Conservation (phyloP, 2,888 invertebrate species). For the Graphium colonna region DNA sequence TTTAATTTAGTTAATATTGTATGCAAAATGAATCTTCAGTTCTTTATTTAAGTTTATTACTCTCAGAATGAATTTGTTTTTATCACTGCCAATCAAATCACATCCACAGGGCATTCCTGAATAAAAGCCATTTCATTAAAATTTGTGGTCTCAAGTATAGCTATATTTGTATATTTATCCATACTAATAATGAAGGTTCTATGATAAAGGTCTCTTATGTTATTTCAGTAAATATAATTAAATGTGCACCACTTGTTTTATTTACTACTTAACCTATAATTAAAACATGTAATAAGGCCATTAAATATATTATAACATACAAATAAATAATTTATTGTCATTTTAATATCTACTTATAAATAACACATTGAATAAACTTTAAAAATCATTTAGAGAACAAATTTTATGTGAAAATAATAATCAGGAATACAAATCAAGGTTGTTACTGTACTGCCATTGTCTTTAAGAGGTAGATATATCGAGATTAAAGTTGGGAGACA, state of each 20-base stretch:
- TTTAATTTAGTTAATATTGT: conserved; percentile 46
- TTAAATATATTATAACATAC: conserved; percentile 26
- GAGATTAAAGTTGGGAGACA: conserved; percentile 23
- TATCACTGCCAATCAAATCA: conserved; percentile 67
- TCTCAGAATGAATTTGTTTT: conserved; percentile 31
- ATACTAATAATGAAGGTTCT: conserved; percentile 62
- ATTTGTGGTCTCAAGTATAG: conserved; percentile 73
- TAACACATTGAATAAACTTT: conserved; percentile 26
- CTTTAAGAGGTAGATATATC: conserved; percentile 27
- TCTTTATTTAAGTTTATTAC: conserved; percentile 8
- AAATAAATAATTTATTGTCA: conserved; percentile 52
- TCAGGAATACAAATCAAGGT: not conserved
- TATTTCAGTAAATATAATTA: conserved; percentile 70
- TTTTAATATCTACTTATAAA: conserved; percentile 27
- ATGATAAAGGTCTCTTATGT: conserved; percentile 71
- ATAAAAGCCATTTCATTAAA: conserved; percentile 63
- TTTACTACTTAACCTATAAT: conserved; percentile 27
- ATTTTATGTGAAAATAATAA: conserved; percentile 1
- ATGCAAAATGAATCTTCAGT: conserved; percentile 55
- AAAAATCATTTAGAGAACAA: conserved; percentile 9
- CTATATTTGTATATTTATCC: conserved; percentile 72
- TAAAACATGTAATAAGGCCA: conserved; percentile 18
- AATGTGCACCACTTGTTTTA: conserved; percentile 42
- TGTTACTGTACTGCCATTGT: not conserved
- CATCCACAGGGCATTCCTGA: conserved; percentile 57